Conservation (phyloP, 1,140 invertebrate species). For the Yoshiicerus persimilis region DNA sequence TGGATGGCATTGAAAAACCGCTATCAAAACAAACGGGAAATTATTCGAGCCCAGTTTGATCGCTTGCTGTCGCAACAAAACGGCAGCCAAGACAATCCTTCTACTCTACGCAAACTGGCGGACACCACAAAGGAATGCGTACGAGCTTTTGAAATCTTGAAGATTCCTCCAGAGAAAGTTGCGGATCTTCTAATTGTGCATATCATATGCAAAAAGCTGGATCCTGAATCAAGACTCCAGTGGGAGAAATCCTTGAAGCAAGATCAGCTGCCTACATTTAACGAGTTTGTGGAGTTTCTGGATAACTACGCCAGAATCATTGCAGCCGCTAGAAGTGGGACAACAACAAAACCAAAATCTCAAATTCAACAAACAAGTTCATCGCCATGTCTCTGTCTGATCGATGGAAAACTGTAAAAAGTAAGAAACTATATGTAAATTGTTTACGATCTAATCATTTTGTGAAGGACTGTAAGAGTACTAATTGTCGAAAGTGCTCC, state of each 20-base stretch:
- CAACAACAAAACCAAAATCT: too few species aligned
- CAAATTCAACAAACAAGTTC: too few species aligned
- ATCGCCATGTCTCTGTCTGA: too few species aligned
- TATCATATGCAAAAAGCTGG: background rate
- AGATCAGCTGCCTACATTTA: background rate
- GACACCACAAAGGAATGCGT: background rate
- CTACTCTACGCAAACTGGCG: background rate
- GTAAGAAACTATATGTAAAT: too few species aligned
- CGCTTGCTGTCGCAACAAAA: background rate
- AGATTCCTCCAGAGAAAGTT: background rate
- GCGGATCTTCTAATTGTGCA: background rate
- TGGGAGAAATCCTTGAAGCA: background rate
- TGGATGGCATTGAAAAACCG: background rate
- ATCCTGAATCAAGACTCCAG: background rate
- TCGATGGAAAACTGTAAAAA: too few species aligned
- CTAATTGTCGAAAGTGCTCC: too few species aligned
- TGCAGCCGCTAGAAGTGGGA: too few species aligned
- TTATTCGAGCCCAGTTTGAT: background rate
- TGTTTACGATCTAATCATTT: too few species aligned
- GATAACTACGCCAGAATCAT: too few species aligned
- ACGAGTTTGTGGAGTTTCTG: background rate
- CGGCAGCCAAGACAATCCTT: too few species aligned
- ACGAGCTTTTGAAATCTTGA: background rate
- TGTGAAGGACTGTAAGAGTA: too few species aligned
- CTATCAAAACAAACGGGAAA: background rate